Percentiles rank a stretch among this genome's conserved stretches.
Evolutionary conservation across 2,113 vertebrate species (phyloP).

Genomic region (Phoxinus phoxinus): DNA sequence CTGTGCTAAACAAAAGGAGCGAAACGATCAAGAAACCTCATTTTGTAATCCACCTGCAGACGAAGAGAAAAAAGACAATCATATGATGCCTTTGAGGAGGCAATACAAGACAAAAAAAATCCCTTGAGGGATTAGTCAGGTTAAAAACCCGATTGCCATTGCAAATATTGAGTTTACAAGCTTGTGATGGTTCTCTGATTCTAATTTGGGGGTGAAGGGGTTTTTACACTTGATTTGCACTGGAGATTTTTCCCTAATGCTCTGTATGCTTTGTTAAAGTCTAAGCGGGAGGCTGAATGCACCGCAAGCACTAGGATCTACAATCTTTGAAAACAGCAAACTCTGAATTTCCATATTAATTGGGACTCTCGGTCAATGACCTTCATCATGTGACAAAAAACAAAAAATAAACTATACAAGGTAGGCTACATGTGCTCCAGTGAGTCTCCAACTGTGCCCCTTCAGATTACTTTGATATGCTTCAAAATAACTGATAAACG

Average conservation of each 20-base stretch:
- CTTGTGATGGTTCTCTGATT: slow-evolving; percentile 56
- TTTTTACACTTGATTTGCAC: slow-evolving; percentile 46
- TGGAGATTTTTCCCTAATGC: background rate
- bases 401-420: background rate
- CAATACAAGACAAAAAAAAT: slow-evolving; percentile 47
- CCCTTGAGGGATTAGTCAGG: slow-evolving; percentile 50
- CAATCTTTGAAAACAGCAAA: slow-evolving; percentile 2
- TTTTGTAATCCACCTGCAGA: slow-evolving; percentile 61
- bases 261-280: slow-evolving; percentile 23
- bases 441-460: slow-evolving; percentile 2
- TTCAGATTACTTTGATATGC: slow-evolving; percentile 21
- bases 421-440: background rate
- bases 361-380: slow-evolving; percentile 35
- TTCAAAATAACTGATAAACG: slow-evolving; percentile 37
- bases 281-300: background rate
- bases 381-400: slow-evolving; percentile 32
- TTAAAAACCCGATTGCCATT: slow-evolving; percentile 50
- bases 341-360: slow-evolving; percentile 53
- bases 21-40: slow-evolving; percentile 55
- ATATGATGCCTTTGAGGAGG: slow-evolving; percentile 55
- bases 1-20: slow-evolving; percentile 56
- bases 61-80: slow-evolving; percentile 43
- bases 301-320: slow-evolving; percentile 11
- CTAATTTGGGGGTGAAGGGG: slow-evolving; percentile 56
- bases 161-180: slow-evolving; percentile 56